A percentile compares a stretch with the other conserved stretches of the same genome.
phyloP scores from a whole-genome alignment of 1,140 invertebrate species.

The Nephila pilipes region DNA sequence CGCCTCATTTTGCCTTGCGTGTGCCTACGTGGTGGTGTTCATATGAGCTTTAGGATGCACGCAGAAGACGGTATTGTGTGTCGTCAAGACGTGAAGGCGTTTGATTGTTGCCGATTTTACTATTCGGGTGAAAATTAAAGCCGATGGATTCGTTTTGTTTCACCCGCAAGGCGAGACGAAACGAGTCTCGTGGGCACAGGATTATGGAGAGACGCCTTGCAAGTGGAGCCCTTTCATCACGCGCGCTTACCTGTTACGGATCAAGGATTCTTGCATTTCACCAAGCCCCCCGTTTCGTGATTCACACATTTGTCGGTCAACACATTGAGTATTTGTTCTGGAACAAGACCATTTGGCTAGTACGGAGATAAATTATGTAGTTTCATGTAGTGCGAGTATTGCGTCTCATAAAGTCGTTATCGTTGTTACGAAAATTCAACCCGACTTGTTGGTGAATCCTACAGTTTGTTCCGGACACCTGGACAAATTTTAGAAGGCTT shows the following conservation, averaged over 20 bases:
- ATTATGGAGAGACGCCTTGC: neutral
- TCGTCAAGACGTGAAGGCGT: neutral
- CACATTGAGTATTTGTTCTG: neutral
- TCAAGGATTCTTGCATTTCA: neutral
- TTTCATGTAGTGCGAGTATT: slow-evolving; percentile 47
- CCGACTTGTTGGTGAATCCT: slow-evolving; percentile 45
- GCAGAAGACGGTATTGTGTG: slow-evolving; percentile 55
- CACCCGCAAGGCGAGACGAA: slow-evolving; percentile 4
- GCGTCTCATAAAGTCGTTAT: neutral
- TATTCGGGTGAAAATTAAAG: neutral
- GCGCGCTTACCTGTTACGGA: neutral
- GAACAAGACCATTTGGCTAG: neutral
- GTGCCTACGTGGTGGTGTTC: neutral
- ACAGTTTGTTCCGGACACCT: slow-evolving; percentile 42
- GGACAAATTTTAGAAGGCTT: slow-evolving; percentile 52
- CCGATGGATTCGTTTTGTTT: neutral
- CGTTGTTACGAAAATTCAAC: neutral
- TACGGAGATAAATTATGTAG: slow-evolving; percentile 48
- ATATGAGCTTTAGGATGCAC: slow-evolving; percentile 22
- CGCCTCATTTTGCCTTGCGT: neutral
- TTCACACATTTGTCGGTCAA: neutral
- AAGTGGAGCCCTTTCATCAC: slow-evolving; percentile 9
- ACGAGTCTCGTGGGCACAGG: neutral
- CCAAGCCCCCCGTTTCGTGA: slow-evolving; percentile 28
- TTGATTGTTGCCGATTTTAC: slow-evolving; percentile 62